Conservation (phyloP, 2,113 vertebrate species). For the Oreochromis aureus region DNA sequence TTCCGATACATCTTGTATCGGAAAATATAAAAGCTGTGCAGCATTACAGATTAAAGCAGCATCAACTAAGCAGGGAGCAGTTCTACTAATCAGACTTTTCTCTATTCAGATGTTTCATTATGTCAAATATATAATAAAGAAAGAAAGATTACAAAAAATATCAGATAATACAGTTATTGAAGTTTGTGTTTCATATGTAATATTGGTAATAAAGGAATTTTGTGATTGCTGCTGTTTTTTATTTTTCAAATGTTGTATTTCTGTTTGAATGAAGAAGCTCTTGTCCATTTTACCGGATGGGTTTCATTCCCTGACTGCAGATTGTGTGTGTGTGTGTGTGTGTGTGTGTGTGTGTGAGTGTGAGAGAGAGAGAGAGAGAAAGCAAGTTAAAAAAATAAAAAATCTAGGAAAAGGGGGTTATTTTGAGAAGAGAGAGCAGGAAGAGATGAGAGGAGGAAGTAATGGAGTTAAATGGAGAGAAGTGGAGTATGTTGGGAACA, state of each 20-base stretch:
- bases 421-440: neutral
- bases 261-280: neutral
- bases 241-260: neutral
- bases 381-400: neutral
- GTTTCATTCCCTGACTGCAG: neutral
- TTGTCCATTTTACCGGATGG: neutral
- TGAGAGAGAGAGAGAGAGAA: too few species aligned
- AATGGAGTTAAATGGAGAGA: neutral
- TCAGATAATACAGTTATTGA: neutral
- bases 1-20: neutral
- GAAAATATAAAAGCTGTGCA: neutral
- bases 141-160: neutral
- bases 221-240: neutral
- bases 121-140: neutral
- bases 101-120: neutral
- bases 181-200: neutral
- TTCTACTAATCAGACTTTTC: neutral
- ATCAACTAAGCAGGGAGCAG: neutral
- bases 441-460: constrained; percentile 3
- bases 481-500: constrained; percentile 2
- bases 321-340: too few species aligned
- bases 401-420: neutral
- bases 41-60: neutral
- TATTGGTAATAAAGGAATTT: neutral
- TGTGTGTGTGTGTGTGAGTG: neutral